Conservation (phyloP, 2,888 invertebrate genomes). For the Abscondita cerata region DNA sequence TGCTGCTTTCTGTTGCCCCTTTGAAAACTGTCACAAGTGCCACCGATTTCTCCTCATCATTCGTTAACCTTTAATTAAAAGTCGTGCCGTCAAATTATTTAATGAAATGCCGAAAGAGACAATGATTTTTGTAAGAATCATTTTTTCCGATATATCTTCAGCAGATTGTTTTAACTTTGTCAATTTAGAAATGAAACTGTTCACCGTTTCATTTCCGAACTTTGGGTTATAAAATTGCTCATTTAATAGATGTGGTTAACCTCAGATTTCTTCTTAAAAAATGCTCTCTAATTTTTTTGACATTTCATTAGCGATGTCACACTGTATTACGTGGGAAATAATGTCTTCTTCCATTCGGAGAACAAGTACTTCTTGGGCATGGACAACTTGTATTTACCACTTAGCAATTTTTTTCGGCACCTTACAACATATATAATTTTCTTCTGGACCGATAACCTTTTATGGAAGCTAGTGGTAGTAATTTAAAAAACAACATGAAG, state of each 20-base stretch:
- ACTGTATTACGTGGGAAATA: no score
- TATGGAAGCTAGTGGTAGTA: no score
- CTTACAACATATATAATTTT: no score
- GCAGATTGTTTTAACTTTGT: neutral
- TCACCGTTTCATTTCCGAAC: neutral
- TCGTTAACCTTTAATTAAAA: neutral
- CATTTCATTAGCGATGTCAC: no score
- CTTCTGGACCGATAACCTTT: no score
- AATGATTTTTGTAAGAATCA: neutral
- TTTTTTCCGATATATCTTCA: neutral
- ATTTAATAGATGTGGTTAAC: neutral
- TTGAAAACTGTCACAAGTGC: neutral
- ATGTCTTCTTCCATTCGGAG: neutral
- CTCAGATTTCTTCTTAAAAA: conserved; percentile 1
- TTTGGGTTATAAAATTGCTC: neutral
- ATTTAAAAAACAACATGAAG: no score
- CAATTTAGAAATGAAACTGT: neutral
- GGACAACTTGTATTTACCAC: neutral
- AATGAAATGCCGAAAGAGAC: neutral
- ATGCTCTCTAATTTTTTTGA: neutral
- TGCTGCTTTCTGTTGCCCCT: neutral
- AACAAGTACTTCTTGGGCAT: conserved; percentile 1
- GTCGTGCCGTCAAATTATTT: neutral
- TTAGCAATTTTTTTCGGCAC: neutral
- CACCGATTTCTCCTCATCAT: neutral